These are phyloP conservation scores for Tricholauxania praeusta DNA, from an alignment of 2,888 invertebrate species.

Conservation along the genomic window DNA sequence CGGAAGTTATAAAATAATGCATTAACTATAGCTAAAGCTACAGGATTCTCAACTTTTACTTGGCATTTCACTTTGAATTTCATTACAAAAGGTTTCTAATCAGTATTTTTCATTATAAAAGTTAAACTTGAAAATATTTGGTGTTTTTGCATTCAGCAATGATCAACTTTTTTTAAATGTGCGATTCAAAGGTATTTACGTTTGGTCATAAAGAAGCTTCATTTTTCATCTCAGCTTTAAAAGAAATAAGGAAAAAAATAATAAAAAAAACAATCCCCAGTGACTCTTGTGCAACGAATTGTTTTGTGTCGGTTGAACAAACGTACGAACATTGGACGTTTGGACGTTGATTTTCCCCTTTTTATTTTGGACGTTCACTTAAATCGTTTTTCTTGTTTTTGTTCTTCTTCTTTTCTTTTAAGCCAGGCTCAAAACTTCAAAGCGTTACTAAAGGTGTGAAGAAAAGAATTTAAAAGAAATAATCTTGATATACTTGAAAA, in stretches of 20 bases:
- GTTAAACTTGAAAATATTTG: too few relatives aligned
- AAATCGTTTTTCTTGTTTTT: slow-evolving; percentile 35
- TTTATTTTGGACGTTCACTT: slow-evolving; percentile 17
- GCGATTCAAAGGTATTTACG: not conserved
- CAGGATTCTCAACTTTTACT: too few relatives aligned
- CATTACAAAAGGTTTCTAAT: too few relatives aligned
- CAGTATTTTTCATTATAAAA: too few relatives aligned
- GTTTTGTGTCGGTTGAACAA: slow-evolving; percentile 31
- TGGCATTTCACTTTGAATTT: too few relatives aligned
- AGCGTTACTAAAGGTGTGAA: slow-evolving; percentile 52
- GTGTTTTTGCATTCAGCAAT: not conserved
- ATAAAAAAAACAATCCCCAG: slow-evolving; percentile 11
- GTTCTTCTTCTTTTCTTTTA: slow-evolving; percentile 36
- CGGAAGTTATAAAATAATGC: too few relatives aligned
- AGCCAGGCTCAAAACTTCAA: slow-evolving; percentile 37
- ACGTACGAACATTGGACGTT: slow-evolving; percentile 30
- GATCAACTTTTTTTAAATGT: slow-evolving; percentile 6
- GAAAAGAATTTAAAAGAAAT: slow-evolving; percentile 46
- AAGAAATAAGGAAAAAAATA: not conserved
- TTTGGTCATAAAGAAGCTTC: not conserved
- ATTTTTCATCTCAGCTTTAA: slow-evolving; percentile 1
- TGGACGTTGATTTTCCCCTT: slow-evolving; percentile 2
- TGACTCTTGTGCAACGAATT: slow-evolving; percentile 32
- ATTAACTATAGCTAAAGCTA: too few relatives aligned
- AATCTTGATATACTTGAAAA: slow-evolving; percentile 31